Base-by-base conservation (phyloP, 2,888 invertebrate species). In the Watsonalla binaria region DNA sequence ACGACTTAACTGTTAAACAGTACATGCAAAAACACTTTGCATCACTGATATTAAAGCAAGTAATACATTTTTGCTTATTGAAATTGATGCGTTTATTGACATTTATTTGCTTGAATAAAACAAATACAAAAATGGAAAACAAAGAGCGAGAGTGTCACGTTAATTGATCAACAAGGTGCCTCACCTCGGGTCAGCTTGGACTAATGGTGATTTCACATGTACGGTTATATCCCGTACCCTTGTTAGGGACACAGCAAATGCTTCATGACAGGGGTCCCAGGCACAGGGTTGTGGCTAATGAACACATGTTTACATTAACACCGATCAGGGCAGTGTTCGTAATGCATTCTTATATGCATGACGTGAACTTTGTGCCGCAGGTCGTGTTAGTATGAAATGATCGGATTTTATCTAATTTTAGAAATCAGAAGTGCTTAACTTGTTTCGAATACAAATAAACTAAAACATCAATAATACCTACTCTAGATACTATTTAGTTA, bases 221-320 rank as follows among this genome's bases (percentile, higher is more conserved):
- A 49, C 37, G 37, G 37, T 49, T 58, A 52, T 54, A 52, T 49
- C 47, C 54, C 57, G 61, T 67, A 76, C 74, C 76, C 76, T 72
- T 70, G 72, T 78, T 75, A 74, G 59, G 55, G 45, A 54, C 57
- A 61, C 61, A 61, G 64, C 59, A 65, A 70, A 68, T 66, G 58
- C 57, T 54, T 68, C 66, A 55, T 76, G 78, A 76, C 78, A 77
- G 68, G 75, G 77, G 77, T 75, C 65, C 63, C 67, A 65, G 61
- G 63, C 48, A 55, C 42, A 42, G 11, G 55, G 65, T 59, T 51
- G 57, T 59, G 59, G 54, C 63, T 74, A 74, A 74, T 74, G 72
- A 76, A 70, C 73, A 73, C 62, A 59, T 66, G 64, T 62, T 68
- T 61, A 71, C 70, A 66, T 67, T 64, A 65, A 58, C 58, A 59